These are phyloP conservation scores for Pachydiplax longipennis DNA, from an alignment of 2,888 invertebrate genomes.

Conservation along the genomic window DNA sequence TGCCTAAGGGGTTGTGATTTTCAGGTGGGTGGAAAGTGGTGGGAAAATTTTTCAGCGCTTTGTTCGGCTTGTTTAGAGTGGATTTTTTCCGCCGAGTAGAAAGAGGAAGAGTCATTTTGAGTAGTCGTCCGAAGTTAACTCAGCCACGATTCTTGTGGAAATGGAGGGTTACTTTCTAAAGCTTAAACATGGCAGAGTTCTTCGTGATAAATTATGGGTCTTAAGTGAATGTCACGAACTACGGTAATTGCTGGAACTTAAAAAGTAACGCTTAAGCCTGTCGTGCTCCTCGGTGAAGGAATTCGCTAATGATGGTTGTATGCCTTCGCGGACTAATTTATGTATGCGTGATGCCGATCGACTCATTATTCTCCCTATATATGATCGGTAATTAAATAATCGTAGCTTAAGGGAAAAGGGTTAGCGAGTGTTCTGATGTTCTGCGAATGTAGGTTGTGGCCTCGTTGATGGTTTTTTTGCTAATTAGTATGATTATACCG, in stretches of 20 bases:
- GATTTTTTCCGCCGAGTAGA: not conserved
- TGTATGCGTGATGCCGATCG: no score
- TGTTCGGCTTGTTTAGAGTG: not conserved
- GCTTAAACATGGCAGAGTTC: not conserved
- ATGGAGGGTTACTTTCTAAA: not conserved
- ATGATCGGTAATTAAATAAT: no score
- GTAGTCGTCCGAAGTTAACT: not conserved
- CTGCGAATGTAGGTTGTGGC: no score
- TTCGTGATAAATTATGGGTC: not conserved
- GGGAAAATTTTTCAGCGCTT: not conserved
- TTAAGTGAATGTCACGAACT: not conserved
- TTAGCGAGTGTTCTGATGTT: no score
- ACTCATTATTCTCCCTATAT: no score
- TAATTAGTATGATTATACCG: no score
- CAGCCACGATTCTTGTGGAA: not conserved
- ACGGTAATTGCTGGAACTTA: not conserved
- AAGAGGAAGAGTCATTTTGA: not conserved
- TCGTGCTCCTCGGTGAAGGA: not conserved
- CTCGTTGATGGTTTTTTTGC: no score
- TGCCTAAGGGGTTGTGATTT: not conserved
- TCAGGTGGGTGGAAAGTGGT: not conserved
- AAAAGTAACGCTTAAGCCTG: not conserved
- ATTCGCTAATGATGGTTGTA: not conserved
- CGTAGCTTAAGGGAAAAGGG: no score
- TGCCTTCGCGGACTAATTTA: no score